Evolutionary conservation across 2,888 invertebrate species (phyloP).

Genomic region (Drosophila robusta): DNA sequence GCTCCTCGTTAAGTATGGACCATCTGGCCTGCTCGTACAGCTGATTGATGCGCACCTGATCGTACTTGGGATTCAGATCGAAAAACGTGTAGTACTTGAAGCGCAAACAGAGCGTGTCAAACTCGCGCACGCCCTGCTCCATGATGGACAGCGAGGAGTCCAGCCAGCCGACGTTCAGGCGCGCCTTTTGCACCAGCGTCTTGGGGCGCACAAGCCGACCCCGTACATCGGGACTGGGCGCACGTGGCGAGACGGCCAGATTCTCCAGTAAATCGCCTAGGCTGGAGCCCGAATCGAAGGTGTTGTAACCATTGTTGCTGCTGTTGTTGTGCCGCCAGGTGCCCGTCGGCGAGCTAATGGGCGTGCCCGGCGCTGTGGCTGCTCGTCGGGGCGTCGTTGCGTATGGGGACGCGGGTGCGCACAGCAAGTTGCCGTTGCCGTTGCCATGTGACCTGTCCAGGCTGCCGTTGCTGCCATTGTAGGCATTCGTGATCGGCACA

Average conservation of each 20-base stretch:
- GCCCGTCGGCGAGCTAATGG: constrained; percentile 90
- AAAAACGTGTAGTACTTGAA: constrained; percentile 99
- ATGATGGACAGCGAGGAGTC: constrained; percentile 99
- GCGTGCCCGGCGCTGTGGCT: constrained; percentile 85
- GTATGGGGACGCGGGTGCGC: constrained; percentile 86
- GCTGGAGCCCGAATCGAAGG: constrained; percentile 84
- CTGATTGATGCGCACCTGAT: constrained; percentile 98
- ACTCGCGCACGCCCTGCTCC: constrained; percentile 99
- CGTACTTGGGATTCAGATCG: constrained; percentile 98
- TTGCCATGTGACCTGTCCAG: constrained; percentile 85
- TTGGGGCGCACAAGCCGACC: constrained; percentile 93
- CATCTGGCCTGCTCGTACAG: constrained; percentile 99
- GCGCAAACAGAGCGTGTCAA: constrained; percentile 94
- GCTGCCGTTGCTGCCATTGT: constrained; percentile 90
- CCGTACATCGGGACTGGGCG: constrained; percentile 92
- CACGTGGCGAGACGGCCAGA: constrained; percentile 93
- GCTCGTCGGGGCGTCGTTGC: constrained; percentile 84
- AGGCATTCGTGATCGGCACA: constrained; percentile 89
- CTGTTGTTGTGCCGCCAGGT: constrained; percentile 80
- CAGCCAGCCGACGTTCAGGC: constrained; percentile 98
- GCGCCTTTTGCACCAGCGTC: constrained; percentile 94
- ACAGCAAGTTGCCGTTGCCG: constrained; percentile 84
- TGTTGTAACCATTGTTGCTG: constrained; percentile 82
- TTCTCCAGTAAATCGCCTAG: constrained; percentile 86
- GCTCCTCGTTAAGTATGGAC: constrained; percentile 98